Evolutionary conservation across 2,113 vertebrate species (phyloP), one percentile per base, ranked within the genome.

Genomic region (Phalacrocorax brasilianus): DNA sequence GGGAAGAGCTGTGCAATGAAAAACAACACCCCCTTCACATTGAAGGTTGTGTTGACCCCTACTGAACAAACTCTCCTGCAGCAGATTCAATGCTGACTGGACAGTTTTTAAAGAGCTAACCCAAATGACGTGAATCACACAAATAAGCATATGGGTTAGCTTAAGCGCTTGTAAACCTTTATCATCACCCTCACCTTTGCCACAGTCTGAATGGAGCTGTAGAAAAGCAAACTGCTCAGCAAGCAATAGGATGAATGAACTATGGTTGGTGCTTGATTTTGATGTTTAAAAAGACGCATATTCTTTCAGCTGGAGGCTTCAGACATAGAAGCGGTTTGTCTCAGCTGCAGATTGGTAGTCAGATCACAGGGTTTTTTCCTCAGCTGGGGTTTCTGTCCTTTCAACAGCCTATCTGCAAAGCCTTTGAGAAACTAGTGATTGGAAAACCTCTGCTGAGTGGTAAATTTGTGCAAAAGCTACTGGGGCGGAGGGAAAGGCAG

Each of bases 21-120:
- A 94, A 94, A 53, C 49, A 87, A 12, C 59, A 55, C 12, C 14
- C 8, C 7, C 9, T 55, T 76, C 35, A 47, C 1, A 0, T 44
- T 95, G 55, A 65, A 85, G 87, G 85, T 56, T 96, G 72, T 19
- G 18, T 62, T 96, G 79, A 92, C 78, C 83, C 6, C 26, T 91
- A 11, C 88, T 78, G 42, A 82, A 91, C 2, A 5, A 63, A 89
- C 53, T 47, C 50, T 56, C 38, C 44, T 61, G 86, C 82, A 72
- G 80, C 78, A 80, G 93, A 67, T 38, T 66, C 0, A 0, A 13
- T 53, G 81, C 49, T 5, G 2, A 52, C 16, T 8, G 78, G 58
- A 30, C 55, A 53, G 65, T 35, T 95, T 88, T 65, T 12, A 50
- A 61, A 91, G 58, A 24, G 30, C 61, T 76, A 59, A 20, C 74